Evolutionary conservation across 2,888 invertebrate genomes (phyloP), one percentile per base, ranked within the genome.

Genomic region (Oscheius sp.): DNA sequence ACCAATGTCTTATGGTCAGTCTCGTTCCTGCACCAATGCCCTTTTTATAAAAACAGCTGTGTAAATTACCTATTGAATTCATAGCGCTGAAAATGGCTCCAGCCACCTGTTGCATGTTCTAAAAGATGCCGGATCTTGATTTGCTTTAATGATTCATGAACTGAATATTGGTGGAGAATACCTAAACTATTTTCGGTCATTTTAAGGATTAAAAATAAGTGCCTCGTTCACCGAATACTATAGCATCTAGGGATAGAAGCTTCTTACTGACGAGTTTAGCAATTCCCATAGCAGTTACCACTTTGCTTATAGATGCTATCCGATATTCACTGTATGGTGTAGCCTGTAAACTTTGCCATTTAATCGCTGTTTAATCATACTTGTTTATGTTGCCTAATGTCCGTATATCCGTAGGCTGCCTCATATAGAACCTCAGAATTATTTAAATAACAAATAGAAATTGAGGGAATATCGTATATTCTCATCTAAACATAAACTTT

Each of bases 271-370:
- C 45, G 21, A 83, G 75, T 46, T 78, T 69, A 1, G 75, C 74
- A 9, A 83, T 79, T n/a, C 73, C 75, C 80, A 82, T 82, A 1
- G 83, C 77, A 7, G 83, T 83, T 7, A 83, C 66, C 29, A 79
- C 63, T 70, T 83, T 83, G 64, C 75, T 76, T 3, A 83, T 75
- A 13, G 82, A 82, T 1, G 82, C 83, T 29, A 83, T 79, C 23
- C 83, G 74, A 66, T 79, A 82, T 9, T 78, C 75, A 70, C 77
- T 76, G 9, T 41, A 41, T 6, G 79, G 75, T 9, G 52, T 74
- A 7, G 78, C 79, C 80, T 80, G 16, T 49, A 78, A 63, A 13
- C 35, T 25, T 25, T 56, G 45, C 18, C n/a, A 56, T 13, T 1
- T 53, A 5, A 2, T 66, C 7, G 3, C 7, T 27, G 53, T 6